Conservation (phyloP, 1,140 invertebrate species). For the Leptopilina boulardi region DNA sequence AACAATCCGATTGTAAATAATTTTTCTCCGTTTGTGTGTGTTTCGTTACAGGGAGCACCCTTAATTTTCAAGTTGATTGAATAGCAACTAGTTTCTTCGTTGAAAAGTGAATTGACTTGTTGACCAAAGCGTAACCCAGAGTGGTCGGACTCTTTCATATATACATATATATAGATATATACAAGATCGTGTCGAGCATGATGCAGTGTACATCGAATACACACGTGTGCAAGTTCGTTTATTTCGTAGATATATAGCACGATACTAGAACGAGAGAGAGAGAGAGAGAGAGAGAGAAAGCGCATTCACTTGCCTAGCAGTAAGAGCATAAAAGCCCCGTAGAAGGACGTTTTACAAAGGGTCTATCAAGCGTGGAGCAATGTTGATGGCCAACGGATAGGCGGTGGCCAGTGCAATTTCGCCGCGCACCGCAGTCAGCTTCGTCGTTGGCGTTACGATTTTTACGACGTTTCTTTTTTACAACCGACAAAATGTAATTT, state of each 20-base stretch:
- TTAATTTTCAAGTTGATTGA: constrained; percentile 12
- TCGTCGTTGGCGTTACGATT: constrained; percentile 68
- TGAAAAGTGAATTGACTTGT: constrained; percentile 1
- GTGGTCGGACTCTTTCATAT: neutral
- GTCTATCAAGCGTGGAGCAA: constrained; percentile 72
- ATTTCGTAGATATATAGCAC: constrained; percentile 54
- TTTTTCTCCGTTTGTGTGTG: too few relatives aligned
- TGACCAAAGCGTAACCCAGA: neutral
- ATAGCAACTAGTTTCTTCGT: neutral
- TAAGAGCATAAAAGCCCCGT: constrained; percentile 67
- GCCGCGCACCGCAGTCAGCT: constrained; percentile 63
- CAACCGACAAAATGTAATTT: constrained; percentile 75
- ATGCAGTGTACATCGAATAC: constrained; percentile 43
- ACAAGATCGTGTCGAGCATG: constrained; percentile 15
- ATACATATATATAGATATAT: neutral
- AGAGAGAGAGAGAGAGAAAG: constrained; percentile 52
- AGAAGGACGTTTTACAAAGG: constrained; percentile 73
- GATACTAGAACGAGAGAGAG: constrained; percentile 48
- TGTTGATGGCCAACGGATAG: constrained; percentile 72
- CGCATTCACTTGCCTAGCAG: constrained; percentile 56
- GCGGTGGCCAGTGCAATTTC: constrained; percentile 69
- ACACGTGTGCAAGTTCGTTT: constrained; percentile 54
- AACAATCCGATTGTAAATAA: too few relatives aligned
- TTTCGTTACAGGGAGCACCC: neutral
- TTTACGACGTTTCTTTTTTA: constrained; percentile 73